Evolutionary conservation across 1,140 invertebrate genomes (phyloP).

Genomic region (Brachionus koreanus): DNA sequence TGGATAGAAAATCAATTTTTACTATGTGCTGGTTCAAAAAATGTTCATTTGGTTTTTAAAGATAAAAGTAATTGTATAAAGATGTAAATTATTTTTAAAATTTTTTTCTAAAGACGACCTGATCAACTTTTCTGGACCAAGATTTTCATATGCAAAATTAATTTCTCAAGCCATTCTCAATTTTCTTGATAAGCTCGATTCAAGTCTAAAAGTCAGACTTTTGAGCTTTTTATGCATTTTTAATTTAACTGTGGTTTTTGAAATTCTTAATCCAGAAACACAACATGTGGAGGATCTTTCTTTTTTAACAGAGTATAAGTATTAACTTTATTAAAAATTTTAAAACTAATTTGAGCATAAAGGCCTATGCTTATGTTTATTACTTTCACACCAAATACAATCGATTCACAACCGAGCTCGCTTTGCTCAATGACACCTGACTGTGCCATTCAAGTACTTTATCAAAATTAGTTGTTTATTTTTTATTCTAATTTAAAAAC

Average conservation of each 20-base stretch:
- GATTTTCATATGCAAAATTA: conserved; percentile 55
- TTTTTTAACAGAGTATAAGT: conserved; percentile 50
- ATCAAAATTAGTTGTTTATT: background rate
- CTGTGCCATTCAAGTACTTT: conserved; percentile 51
- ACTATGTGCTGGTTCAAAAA: conserved; percentile 60
- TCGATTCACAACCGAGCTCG: conserved; percentile 48
- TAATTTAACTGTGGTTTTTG: conserved; percentile 58
- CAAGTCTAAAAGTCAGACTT: conserved; percentile 46
- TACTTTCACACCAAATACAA: conserved; percentile 55
- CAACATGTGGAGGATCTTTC: conserved; percentile 61
- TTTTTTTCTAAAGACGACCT: conserved; percentile 53
- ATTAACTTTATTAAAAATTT: background rate
- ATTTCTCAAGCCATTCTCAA: conserved; percentile 55
- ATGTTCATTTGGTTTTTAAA: conserved; percentile 60
- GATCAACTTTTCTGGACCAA: conserved; percentile 54
- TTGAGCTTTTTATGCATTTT: conserved; percentile 50
- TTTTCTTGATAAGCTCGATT: conserved; percentile 49
- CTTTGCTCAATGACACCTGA: conserved; percentile 56
- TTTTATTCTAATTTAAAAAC: background rate
- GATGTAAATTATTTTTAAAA: background rate
- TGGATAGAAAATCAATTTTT: conserved; percentile 52
- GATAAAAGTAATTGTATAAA: conserved; percentile 49
- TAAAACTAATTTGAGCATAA: background rate
- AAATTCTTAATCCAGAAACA: conserved; percentile 58
- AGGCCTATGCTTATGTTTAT: conserved; percentile 58